Evolutionary conservation across 2,113 vertebrate species (phyloP), one percentile per base, ranked within the genome.

Genomic region (Onychorhynchus coronatus): DNA sequence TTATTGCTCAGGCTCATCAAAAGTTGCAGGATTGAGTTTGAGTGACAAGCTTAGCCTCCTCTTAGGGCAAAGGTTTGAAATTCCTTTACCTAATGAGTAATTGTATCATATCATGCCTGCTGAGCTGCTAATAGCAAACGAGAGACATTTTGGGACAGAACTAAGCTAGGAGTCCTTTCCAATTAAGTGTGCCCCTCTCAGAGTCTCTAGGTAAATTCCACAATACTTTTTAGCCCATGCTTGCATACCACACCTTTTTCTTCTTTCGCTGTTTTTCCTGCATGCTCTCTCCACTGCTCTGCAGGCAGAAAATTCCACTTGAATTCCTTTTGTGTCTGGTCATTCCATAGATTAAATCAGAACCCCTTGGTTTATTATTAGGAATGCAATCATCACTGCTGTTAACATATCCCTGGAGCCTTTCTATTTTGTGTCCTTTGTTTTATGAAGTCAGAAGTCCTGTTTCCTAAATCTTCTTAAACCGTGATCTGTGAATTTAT

Each of bases 271-370:
- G 47, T 86, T 94, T 93, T 67, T 76, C 42, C 58, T 76, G 49
- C 16, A 6, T 75, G 22, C 59, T 87, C 75, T 79, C 50, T 85
- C 81, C 61, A 52, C 62, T 63, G 41, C 79, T 95, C 91, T 91
- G 72, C 77, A 67, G 87, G 93, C 75, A 88, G 58, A 88, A 88
- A 96, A 97, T 93, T 83, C 83, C 95, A 80, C 92, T 92, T 33
- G 58, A 95, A 97, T 96, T 97, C 95, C 83, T 97, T 96, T 95
- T 95, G 86, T 91, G 93, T 91, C 95, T 97, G 96, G 78, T 93
- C 90, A 88, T 90, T 96, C 94, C 95, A 96, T 93, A 97, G 94
- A 94, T 97, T 94, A 95, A 97, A 92, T 93, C 75, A 74, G 46
- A 94, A 27, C 66, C 67, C 53, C n/a, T 47, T 84, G 19, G 67